Conservation (phyloP, 2,113 vertebrate species). For the Otocyon megalotis region DNA sequence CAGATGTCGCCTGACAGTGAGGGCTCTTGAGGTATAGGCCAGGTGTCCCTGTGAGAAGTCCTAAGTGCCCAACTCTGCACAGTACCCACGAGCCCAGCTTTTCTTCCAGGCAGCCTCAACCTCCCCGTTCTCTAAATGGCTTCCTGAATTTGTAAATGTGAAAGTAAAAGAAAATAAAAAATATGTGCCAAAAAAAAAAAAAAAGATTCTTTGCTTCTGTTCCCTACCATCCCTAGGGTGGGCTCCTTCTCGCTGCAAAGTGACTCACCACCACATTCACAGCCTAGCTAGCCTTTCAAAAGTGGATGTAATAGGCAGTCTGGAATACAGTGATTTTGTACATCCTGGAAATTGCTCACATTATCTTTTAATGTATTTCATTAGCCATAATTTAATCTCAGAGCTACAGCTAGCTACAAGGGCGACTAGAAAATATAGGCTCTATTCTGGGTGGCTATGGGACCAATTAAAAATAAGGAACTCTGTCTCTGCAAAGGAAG, state of each 20-base stretch:
- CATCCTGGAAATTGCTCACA: neutral
- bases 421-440: neutral
- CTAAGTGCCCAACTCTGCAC: neutral
- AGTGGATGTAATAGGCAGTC: neutral
- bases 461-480: neutral
- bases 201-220: neutral
- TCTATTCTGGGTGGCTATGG: neutral
- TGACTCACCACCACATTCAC: neutral
- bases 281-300: neutral
- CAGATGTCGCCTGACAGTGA: neutral
- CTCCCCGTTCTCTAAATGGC: conserved; percentile 23
- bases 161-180: conserved; percentile 70
- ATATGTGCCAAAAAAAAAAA: conserved; percentile 77
- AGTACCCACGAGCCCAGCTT: neutral
- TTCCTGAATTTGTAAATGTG: conserved; percentile 74
- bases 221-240: neutral
- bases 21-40: neutral
- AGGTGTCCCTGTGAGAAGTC: neutral
- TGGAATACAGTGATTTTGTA: neutral
- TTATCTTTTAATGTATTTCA: neutral
- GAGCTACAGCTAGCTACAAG: neutral
- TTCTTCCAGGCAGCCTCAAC: neutral
- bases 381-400: neutral
- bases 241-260: neutral
- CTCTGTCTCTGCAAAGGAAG: neutral